Evolutionary conservation across 2,113 vertebrate genomes (phyloP).

Genomic region (Myiopsitta monachus): DNA sequence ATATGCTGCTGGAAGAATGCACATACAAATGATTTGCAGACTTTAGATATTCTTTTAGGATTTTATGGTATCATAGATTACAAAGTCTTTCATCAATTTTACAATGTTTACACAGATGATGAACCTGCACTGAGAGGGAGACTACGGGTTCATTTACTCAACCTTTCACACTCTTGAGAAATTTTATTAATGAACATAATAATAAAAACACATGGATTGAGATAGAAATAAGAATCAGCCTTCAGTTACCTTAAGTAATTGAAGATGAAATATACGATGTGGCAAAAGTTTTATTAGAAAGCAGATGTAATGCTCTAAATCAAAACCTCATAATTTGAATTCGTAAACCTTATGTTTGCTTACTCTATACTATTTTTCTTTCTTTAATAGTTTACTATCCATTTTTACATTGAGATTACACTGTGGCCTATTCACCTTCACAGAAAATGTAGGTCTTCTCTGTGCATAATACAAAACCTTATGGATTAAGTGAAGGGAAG

Average conservation of each 20-base stretch:
- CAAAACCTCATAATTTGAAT: background rate
- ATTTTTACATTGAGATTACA: background rate
- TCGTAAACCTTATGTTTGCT: background rate
- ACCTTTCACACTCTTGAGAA: background rate
- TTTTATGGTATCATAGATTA: background rate
- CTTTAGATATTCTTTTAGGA: background rate
- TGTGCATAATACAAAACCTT: background rate
- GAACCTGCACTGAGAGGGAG: background rate
- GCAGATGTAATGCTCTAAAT: background rate
- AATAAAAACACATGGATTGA: background rate
- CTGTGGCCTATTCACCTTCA: background rate
- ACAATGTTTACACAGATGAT: background rate
- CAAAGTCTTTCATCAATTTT: background rate
- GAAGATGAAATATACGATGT: background rate
- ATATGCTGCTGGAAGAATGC: background rate
- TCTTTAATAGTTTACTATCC: background rate
- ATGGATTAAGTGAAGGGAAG: background rate
- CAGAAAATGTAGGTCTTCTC: background rate
- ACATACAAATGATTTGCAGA: background rate
- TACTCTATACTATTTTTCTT: background rate
- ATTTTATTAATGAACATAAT: background rate
- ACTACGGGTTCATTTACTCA: background rate
- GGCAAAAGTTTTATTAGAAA: background rate
- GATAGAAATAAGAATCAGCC: background rate
- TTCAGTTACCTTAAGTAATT: background rate